Base-by-base conservation (phyloP, 92 coral and sea anemone species). In the Siderastrea radians region DNA sequence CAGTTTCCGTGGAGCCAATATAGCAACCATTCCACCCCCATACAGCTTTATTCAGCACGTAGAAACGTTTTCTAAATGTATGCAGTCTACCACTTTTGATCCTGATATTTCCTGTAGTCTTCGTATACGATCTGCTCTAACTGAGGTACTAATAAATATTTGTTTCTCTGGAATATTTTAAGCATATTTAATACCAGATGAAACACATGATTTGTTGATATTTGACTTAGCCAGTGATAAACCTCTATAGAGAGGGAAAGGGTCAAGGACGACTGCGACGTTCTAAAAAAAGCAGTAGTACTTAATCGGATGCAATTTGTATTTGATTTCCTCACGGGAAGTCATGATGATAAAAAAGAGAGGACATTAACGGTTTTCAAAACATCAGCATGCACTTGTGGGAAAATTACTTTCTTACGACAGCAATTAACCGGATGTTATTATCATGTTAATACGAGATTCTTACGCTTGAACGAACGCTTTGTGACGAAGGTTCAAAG, bases 331-430 rank as follows among this genome's bases (percentile, higher is more conserved):
- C 15, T 68, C 73, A 68, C 16, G 46, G 73, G 73, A 68, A 44
- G 51, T 0, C 38, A 26, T 26, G 12, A 7, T 10, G 9, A 45
- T 12, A n/a, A 68, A 65, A 9, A 15, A 14, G 3, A 49, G 14
- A 48, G 46, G 16, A 49, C 4, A 3, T 8, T 48, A 49, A 52
- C 38, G 75, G 43, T 54, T n/a, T 44, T 5, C 84, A 38, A 64
- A 45, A 13, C 48, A 80, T 4, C 46, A 54, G 45, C 75, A 66
- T n/a, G 84, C 45, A 51, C 61, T 80, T 53, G 53, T 54, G 65
- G 66, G 75, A 79, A 79, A 80, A 80, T 45, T 16, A 80, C 84
- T 67, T 49, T 66, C 75, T 68, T 53, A 67, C 84, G 75, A 26
- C 68, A 49, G 78, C 54, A 72, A 71, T 57, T 71, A 59, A 57